Base-by-base conservation (phyloP, 1,140 invertebrate species). In the Aphaenogaster rudis region DNA sequence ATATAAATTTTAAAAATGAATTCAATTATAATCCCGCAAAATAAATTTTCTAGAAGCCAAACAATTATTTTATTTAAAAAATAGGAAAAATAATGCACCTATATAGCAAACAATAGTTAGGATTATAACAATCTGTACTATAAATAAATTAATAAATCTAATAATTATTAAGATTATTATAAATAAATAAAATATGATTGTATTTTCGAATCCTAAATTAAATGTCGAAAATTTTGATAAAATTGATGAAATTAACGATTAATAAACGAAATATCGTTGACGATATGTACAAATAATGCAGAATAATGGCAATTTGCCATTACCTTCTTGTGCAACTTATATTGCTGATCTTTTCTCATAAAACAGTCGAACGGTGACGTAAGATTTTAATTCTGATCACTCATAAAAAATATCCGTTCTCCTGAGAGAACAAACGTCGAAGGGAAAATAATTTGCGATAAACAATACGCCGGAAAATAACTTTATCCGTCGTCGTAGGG, bases 391-490 rank as follows among this genome's bases (percentile, higher is more conserved):
- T 28, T 13, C 15, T 36, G 2, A 50, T 50, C 15, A 15, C 7
- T 13, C n/a, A 5, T 21, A 48, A 50, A 79, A 78, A 78, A 39
- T 36, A 1, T 6, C 4, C 13, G 6, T 59, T 78, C 9, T 28
- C 3, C 33, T 28, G 45, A 52, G 33, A 66, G 77, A 84, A 61
- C 63, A 87, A 79, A 74, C 39, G 28, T 21, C 52, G 21, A 11
- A 52, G 36, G 33, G n/a, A 57, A 64, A 85, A 84, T 84, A 74
- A 59, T 78, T 8, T n/a, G 50, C 63, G 80, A 63, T 89, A 89
- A 89, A 86, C 84, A 89, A 72, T 78, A 78, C 33, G 45, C 33
- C 6, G 42, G 17, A 28, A 82, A 84, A 74, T 76, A 81, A 71
- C 17, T 39, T 72, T 59, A 57, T 21, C 42, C 54, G 17, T 48